Evolutionary conservation across 2,888 invertebrate genomes (phyloP), one percentile per base, ranked within the genome.

Genomic region (Gymnocheta viridis): DNA sequence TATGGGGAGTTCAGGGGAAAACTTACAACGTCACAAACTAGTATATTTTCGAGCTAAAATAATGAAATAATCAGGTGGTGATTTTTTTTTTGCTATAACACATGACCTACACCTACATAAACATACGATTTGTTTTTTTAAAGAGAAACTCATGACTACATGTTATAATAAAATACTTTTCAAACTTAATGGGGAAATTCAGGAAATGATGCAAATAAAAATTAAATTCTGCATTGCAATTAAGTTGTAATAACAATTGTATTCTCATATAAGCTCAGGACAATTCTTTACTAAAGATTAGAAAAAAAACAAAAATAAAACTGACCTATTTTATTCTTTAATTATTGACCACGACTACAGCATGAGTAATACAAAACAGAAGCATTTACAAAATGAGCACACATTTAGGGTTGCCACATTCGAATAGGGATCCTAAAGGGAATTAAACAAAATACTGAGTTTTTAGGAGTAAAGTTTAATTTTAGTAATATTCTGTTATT

Each of bases 31-130:
- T 70, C 78, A 62, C 70, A 51, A 54, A 22, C n/a, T 19, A n/a
- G n/a, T n/a, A 70, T n/a, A 67, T 67, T 77, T 77, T 58, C 66
- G 35, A 35, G n/a, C 17, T 44, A 56, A 76, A 64, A 64, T n/a
- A 58, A 66, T 56, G n/a, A 7, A 69, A 41, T 49, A 27, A 56
- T 24, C 69, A 49, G 69, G 49, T 60, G 78, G 60, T 54, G 12
- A 32, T 70, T 70, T 35, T 69, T 58, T 19, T 47, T 49, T n/a
- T n/a, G n/a, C n/a, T 44, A 10, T 10, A 70, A 17, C 51, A 70
- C 51, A 62, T 78, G 69, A 62, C 62, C 70, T 70, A 70, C 70
- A 78, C 49, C 70, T 60, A 78, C 24, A 27, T 47, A 14, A 60
- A 78, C 24, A 27, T 47, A 14, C 9, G 17, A 60, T 35, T n/a